Evolutionary conservation across 2,888 invertebrate species (phyloP), one percentile per base, ranked within the genome.

Genomic region (Athrips mouffetella): DNA sequence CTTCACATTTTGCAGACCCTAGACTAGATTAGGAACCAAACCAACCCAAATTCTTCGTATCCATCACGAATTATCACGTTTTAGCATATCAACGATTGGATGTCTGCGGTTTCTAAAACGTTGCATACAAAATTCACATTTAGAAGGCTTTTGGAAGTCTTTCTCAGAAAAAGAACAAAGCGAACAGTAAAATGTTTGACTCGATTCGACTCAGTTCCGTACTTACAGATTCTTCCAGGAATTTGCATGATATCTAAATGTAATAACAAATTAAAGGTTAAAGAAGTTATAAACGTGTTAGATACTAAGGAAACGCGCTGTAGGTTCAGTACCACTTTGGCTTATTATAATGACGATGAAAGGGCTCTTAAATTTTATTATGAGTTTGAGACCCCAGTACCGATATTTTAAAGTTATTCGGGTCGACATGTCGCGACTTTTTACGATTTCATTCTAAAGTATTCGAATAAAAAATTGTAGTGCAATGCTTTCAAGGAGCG

Each of bases 341-440:
- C n/a, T n/a, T n/a, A n/a, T n/a, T n/a, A n/a, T n/a, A 59, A 61
- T 67, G 64, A 65, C 63, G 70, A 65, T 65, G 58, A 58, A 60
- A 67, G n/a, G n/a, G n/a, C n/a, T n/a, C n/a, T n/a, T n/a, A n/a
- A n/a, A n/a, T n/a, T n/a, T 69, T 67, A 67, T 64, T 60, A 57
- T 48, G 51, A 55, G 52, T 62, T 61, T 62, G 55, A 58, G 52
- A 49, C 49, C 51, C 37, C 50, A 55, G 50, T 60, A 59, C 53
- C 51, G 59, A 60, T 60, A 60, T 51, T 55, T 55, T 53, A 51
- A 58, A 49, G 55, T 59, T 55, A 56, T 55, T 48, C 50, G 52
- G 51, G 53, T 47, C 53, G 57, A 50, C 50, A 47, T 49, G 51
- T 50, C 50, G 45, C 50, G 49, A 50, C 45, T 47, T 31, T 55